Conservation (phyloP, 2,888 invertebrate genomes). For the Limnephilus auricula region DNA sequence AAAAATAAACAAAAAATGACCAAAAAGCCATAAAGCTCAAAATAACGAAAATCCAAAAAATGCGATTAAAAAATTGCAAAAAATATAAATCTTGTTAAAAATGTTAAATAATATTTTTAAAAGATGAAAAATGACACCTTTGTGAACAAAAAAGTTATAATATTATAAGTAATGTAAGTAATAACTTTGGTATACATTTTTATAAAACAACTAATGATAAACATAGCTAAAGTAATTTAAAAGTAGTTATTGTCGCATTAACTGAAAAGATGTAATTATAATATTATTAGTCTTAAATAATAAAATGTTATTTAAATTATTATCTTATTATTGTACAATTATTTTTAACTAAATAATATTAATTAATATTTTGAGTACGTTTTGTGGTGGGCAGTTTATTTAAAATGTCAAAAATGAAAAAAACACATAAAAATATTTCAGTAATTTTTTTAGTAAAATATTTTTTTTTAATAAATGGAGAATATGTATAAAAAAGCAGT, state of each 20-base stretch:
- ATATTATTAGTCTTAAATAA: constrained; percentile 20
- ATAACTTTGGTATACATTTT: constrained; percentile 66
- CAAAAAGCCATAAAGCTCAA: background rate
- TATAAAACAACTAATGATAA: constrained; percentile 56
- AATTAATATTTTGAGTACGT: constrained; percentile 28
- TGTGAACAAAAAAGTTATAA: constrained; percentile 23
- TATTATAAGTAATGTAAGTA: constrained; percentile 49
- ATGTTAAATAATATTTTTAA: background rate
- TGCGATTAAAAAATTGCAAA: background rate
- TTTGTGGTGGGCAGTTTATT: constrained; percentile 27
- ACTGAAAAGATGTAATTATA: constrained; percentile 26
- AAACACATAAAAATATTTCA: background rate
- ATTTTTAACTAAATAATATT: constrained; percentile 22
- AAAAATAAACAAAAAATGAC: background rate
- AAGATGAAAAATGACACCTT: background rate
- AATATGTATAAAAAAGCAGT: too few species aligned
- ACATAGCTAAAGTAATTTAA: constrained; percentile 32
- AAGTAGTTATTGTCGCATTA: constrained; percentile 57
- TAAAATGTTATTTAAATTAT: constrained; percentile 17
- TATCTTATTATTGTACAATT: constrained; percentile 12
- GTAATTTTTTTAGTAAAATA: background rate
- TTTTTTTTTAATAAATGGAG: too few species aligned
- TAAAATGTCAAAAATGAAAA: background rate
- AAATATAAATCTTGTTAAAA: background rate
- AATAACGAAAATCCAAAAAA: background rate